Evolutionary conservation across 1,140 invertebrate species (phyloP), one percentile per base, ranked within the genome.

Genomic region (Cecropterus lyciades): DNA sequence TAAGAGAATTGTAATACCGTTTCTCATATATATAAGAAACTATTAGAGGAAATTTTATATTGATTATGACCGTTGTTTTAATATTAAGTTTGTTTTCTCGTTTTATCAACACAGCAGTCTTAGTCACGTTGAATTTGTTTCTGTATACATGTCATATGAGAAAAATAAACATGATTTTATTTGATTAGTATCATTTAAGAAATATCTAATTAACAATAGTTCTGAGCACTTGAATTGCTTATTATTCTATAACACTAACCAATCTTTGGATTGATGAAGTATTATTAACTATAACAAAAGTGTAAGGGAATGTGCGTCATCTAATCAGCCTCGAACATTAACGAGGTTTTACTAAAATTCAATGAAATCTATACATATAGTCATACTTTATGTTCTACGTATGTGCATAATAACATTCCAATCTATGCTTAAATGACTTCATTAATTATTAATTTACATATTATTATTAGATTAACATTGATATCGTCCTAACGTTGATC

Each of bases 201-300:
- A 66, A 72, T 60, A 65, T 60, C 64, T 10, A 65, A 30, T 15
- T 27, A 64, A 67, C 64, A 40, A 59, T n/a, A n/a, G n/a, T n/a
- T 46, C 62, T 70, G 62, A 79, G 48, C 65, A 59, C 62, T 70
- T 70, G 73, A 69, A 40, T 78, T 68, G 70, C 67, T 72, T 67
- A 72, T 66, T 65, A 70, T 64, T 65, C 51, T 68, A 69, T 72
- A 75, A 71, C 66, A 74, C 78, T 82, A 81, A 80, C 77, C 81
- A 84, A 87, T 89, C 85, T 89, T 87, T 89, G 85, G 87, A 87
- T 83, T 87, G 79, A 81, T 78, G 76, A 85, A 80, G 69, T 70
- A 76, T 80, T 77, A 24, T 24, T 5, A 24, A 24, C 48, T 75
- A 78, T 70, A 77, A 77, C 69, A 73, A 80, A 72, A 70, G 68